A percentile compares a stretch with the other conserved stretches of the same genome.
Evolutionary conservation across 1,140 invertebrate genomes (phyloP).

Genomic region (Aradophagus sp.): DNA sequence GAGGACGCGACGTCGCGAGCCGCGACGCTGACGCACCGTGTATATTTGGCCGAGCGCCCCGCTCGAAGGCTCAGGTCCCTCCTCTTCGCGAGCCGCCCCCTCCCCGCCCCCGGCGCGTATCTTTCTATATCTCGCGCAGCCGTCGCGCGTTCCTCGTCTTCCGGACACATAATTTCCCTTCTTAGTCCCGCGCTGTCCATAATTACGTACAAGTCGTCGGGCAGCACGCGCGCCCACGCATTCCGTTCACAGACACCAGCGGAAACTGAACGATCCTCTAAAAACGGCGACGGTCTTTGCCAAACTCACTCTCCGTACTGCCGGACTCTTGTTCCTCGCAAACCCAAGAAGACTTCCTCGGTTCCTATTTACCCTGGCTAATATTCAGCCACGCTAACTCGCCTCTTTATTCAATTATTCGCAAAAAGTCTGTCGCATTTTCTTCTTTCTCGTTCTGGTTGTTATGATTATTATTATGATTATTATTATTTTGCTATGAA

Average conservation of each 20-base stretch:
- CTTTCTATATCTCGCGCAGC: slow-evolving; percentile 5
- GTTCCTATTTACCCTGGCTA: too few relatives aligned
- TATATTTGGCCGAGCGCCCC: slow-evolving; percentile 59
- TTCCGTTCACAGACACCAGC: slow-evolving; percentile 22
- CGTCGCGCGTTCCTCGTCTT: slow-evolving; percentile 27
- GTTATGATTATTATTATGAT: too few relatives aligned
- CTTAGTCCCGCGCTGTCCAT: slow-evolving; percentile 49
- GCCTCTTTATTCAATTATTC: too few relatives aligned
- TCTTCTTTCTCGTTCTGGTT: too few relatives aligned
- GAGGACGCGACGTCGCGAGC: slow-evolving; percentile 69
- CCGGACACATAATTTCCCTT: slow-evolving; percentile 54
- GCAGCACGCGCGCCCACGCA: slow-evolving; percentile 42
- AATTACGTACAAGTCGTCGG: slow-evolving; percentile 53
- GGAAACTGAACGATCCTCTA: slow-evolving; percentile 38
- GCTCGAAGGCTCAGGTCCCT: slow-evolving; percentile 5
- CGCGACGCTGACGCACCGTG: slow-evolving; percentile 70
- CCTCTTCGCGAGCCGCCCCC: slow-evolving; percentile 7
- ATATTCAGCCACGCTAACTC: too few relatives aligned
- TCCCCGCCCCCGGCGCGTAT: background rate
- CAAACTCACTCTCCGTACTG: too few relatives aligned
- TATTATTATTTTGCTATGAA: too few relatives aligned
- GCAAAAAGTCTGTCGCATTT: too few relatives aligned
- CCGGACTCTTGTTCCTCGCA: too few relatives aligned
- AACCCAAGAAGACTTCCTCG: too few relatives aligned
- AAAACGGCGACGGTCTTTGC: slow-evolving; percentile 38